Evolutionary conservation across 2,113 vertebrate genomes (phyloP).

Genomic region (Lycocorax pyrrhopterus): DNA sequence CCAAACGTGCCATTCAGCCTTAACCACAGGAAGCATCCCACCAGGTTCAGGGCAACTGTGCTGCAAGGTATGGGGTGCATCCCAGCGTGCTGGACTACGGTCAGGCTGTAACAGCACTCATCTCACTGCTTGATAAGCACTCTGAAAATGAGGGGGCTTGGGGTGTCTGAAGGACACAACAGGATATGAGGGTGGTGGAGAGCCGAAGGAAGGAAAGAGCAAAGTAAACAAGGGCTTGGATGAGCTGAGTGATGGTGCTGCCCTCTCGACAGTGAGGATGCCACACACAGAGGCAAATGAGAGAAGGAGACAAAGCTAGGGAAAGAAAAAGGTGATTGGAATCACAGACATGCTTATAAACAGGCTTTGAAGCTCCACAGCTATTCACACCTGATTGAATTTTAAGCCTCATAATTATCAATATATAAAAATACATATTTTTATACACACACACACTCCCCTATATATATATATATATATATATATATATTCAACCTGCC

Average conservation of each 20-base stretch:
- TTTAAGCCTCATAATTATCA: neutral
- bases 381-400: neutral
- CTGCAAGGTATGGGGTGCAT: rapidly evolving
- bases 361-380: neutral
- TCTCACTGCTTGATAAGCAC: neutral
- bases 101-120: neutral
- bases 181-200: neutral
- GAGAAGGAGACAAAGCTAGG: neutral
- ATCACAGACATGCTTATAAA: neutral
- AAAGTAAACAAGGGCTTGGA: neutral
- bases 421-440: neutral
- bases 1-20: neutral
- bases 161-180: neutral
- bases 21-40: neutral
- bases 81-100: neutral
- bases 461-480: neutral
- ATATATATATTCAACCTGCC: neutral
- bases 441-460: neutral
- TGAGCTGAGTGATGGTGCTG: neutral
- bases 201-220: neutral
- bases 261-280: rapidly evolving
- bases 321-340: neutral
- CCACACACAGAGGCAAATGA: neutral
- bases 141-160: neutral
- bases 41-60: neutral